Conservation (phyloP, 2,113 vertebrate species). For the Zapornia atra region DNA sequence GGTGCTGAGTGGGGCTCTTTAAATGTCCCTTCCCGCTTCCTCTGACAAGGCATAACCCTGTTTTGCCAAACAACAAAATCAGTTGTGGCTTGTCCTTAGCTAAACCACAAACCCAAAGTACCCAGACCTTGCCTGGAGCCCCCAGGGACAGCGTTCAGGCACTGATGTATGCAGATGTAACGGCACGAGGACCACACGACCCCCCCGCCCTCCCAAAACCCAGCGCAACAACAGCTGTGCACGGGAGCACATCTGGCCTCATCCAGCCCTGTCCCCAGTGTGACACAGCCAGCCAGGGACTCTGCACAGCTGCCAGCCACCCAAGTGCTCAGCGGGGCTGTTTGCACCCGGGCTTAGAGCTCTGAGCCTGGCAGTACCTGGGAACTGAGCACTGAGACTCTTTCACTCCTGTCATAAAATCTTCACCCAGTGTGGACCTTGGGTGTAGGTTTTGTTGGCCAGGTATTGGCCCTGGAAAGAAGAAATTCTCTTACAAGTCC, state of each 20-base stretch:
- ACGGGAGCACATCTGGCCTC: background rate
- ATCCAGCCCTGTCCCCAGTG: too few species aligned
- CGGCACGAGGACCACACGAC: constrained; percentile 78
- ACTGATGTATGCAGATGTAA: background rate
- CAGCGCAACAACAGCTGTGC: accelerated
- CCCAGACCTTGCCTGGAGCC: background rate
- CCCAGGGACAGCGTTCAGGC: background rate
- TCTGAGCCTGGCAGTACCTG: constrained; percentile 59
- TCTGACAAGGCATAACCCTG: background rate
- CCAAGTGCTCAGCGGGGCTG: accelerated
- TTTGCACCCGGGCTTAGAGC: background rate
- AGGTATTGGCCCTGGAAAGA: constrained; percentile 74
- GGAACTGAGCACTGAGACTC: constrained; percentile 69
- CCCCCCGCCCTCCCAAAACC: constrained; percentile 22
- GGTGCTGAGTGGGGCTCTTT: background rate
- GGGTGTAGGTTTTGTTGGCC: constrained; percentile 79
- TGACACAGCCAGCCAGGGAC: accelerated
- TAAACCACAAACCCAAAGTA: background rate
- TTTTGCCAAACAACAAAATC: background rate
- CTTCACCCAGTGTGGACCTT: constrained; percentile 75
- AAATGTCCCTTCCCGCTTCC: background rate
- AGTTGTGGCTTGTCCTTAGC: background rate
- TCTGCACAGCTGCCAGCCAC: background rate
- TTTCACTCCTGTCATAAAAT: constrained; percentile 82
- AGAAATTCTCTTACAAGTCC: background rate